Base-by-base conservation (phyloP, 2,888 invertebrate species). In the Microplitis manilae region DNA sequence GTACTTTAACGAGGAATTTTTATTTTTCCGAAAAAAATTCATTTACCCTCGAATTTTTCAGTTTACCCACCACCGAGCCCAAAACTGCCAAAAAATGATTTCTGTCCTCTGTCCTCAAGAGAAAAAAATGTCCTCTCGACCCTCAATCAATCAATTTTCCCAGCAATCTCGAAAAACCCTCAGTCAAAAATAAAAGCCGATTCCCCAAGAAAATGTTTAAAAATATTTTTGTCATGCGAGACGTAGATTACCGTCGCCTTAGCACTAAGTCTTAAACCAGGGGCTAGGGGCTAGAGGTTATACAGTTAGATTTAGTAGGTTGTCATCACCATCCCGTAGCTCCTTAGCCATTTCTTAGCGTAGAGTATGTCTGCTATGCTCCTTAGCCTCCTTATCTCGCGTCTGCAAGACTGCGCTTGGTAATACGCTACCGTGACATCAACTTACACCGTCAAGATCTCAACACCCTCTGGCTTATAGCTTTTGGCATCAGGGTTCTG, bases 331-430 rank as follows among this genome's bases (percentile, higher is more conserved):
- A 50, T 13, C 9, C 50, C 38, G 67, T 76, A 73, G 71, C 60
- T 81, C 81, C 86, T 87, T 84, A 86, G 78, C 81, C 85, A 85
- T 85, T 74, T 50, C 50, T 50, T 50, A 50, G 50, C 8, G 50
- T 30, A 30, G 30, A 30, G 30, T 30, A 30, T 50, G 50, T 50
- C 50, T 50, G 50, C 50, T 13, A 13, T 30, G 30, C 30, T 30
- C 30, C 30, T 82, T 81, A 79, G 85, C 81, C 82, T 82, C 82
- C 89, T 90, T 90, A 90, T 90, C 90, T 88, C 84, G 81, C 86
- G 84, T 90, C 87, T 89, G 89, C 90, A 89, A 90, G 89, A 89
- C 88, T 90, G 89, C 85, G 87, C 88, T 85, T 86, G 83, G 87
- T 89, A 89, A 88, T 89, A 87, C 87, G 82, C 83, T 85, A 81